phyloP scores from a whole-genome alignment of 2,797 vertebrate genomes.

The Chiroxiphia lanceolata region DNA sequence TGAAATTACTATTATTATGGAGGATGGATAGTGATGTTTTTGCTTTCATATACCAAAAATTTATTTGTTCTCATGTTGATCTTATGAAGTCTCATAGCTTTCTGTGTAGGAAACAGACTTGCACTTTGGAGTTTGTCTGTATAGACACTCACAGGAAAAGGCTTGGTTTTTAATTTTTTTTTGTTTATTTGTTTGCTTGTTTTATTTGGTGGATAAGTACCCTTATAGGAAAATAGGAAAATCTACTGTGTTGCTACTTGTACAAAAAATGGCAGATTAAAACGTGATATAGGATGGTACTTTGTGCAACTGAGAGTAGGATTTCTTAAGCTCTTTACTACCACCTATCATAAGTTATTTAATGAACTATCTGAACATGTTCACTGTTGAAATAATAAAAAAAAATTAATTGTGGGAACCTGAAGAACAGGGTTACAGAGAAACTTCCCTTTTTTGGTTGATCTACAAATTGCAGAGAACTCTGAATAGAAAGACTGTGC shows the following conservation, averaged over 20 bases:
- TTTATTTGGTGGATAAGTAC: not conserved
- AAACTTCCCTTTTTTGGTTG: not conserved
- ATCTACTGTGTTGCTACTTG: not conserved
- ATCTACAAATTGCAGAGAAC: not conserved
- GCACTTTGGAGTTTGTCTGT: not conserved
- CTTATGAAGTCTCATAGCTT: not conserved
- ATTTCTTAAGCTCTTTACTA: not conserved
- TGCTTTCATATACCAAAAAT: not conserved
- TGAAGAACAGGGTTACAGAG: not conserved
- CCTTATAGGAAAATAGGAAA: not conserved
- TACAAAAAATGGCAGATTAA: not conserved
- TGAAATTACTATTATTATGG: not conserved
- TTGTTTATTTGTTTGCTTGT: not conserved
- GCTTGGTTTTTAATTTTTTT: rapidly evolving
- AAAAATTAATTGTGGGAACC: not conserved
- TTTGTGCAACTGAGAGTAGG: not conserved
- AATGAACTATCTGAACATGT: not conserved
- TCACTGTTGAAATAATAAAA: not conserved
- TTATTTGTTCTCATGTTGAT: not conserved
- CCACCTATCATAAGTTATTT: not conserved
- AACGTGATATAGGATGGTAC: not conserved
- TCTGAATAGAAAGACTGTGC: not conserved
- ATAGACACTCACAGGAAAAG: not conserved
- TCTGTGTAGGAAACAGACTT: not conserved
- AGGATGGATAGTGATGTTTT: not conserved